A percentile compares a stretch with the other conserved stretches of the same genome.
Evolutionary conservation across 2,797 vertebrate species (phyloP).

Genomic region (Scyliorhinus canicula): DNA sequence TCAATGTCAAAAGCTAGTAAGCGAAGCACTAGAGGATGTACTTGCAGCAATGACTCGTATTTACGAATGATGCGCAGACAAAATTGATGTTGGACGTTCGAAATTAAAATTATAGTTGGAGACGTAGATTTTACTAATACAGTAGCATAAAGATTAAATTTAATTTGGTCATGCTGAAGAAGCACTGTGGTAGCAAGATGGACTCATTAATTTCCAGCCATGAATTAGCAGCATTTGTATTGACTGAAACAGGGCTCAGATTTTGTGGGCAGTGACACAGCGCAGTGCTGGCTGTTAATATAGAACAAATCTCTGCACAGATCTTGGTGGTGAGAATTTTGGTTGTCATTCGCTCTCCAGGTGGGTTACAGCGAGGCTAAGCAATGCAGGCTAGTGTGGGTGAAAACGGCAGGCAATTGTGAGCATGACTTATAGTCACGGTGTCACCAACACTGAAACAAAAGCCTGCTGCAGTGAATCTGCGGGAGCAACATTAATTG

Average conservation of each 20-base stretch:
- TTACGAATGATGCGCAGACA: not conserved
- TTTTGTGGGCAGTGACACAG: not conserved
- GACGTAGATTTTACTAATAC: not conserved
- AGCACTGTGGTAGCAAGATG: not conserved
- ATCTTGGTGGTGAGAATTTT: not conserved
- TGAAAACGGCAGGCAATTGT: not conserved
- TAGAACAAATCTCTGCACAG: not conserved
- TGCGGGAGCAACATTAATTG: not conserved
- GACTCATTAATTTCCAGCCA: not conserved
- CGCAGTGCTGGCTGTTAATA: not conserved
- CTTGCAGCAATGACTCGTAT: not conserved
- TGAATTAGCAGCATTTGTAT: not conserved
- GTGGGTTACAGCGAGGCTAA: not conserved
- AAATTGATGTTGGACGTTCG: not conserved
- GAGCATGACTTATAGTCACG: not conserved
- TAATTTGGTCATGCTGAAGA: not conserved
- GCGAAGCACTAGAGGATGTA: not conserved
- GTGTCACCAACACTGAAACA: not conserved
- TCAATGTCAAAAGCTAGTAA: constrained; percentile 18
- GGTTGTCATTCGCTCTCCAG: not conserved
- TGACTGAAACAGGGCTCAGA: not conserved
- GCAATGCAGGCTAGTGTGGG: not conserved
- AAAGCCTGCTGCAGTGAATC: not conserved
- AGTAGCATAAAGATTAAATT: not conserved
- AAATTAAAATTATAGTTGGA: not conserved